A percentile compares a stretch with the other conserved stretches of the same genome.
Conservation (phyloP, 2,113 vertebrate species). For the Megalops atlanticus region DNA sequence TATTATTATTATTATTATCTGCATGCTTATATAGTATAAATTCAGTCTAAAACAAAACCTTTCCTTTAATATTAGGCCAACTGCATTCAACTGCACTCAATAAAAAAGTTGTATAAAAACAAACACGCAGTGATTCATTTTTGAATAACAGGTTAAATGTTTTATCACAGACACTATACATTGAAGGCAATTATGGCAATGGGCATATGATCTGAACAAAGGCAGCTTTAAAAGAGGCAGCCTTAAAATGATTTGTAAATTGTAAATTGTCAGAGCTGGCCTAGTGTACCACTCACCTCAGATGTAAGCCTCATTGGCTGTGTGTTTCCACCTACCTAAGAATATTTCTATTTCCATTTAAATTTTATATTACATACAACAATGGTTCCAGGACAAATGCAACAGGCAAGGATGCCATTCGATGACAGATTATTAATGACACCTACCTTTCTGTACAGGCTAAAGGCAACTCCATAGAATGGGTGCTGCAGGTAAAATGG, state of each 20-base stretch:
- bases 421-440: conserved; percentile 38
- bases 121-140: background rate
- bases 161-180: no score
- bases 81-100: no score
- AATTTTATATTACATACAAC: background rate
- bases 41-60: no score
- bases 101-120: no score
- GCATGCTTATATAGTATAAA: background rate
- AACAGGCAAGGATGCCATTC: background rate
- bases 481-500: conserved; percentile 72
- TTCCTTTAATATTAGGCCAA: no score
- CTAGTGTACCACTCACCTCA: background rate
- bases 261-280: background rate
- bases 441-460: conserved; percentile 84
- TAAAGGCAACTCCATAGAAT: conserved; percentile 76
- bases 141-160: no score
- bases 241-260: background rate
- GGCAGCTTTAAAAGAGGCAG: no score
- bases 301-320: background rate
- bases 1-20: background rate
- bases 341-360: conserved; percentile 6
- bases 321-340: background rate
- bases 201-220: no score
- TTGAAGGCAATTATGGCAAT: no score
- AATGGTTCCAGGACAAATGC: conserved; percentile 11